Conservation (phyloP, 2,797 vertebrate genomes). For the Prionace glauca region DNA sequence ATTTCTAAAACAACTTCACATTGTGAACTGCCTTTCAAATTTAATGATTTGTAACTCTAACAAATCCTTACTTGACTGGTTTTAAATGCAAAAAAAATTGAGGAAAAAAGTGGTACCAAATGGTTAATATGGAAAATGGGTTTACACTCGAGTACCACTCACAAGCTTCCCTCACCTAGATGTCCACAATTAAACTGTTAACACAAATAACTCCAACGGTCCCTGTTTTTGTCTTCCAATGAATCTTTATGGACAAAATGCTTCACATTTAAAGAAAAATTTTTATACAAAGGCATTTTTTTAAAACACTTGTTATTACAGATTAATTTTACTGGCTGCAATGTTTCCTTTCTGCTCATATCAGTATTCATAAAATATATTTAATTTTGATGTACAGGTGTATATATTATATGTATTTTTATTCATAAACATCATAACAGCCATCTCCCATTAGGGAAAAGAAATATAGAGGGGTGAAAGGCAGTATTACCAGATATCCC, state of each 20-base stretch:
- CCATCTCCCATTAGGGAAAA: neutral
- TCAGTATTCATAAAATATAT: neutral
- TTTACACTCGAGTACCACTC: neutral
- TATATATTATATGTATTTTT: neutral
- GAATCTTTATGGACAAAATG: constrained; percentile 15
- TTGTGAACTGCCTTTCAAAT: neutral
- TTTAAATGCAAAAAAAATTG: neutral
- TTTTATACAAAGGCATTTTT: constrained; percentile 2
- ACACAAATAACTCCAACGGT: constrained; percentile 4
- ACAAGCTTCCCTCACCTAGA: neutral
- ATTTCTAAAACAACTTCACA: neutral
- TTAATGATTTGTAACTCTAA: neutral
- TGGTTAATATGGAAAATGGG: neutral
- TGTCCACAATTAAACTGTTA: neutral
- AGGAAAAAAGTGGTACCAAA: neutral
- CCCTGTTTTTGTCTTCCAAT: neutral
- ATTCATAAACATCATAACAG: constrained; percentile 10
- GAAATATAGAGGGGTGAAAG: neutral
- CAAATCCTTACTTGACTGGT: neutral
- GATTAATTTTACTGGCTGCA: neutral
- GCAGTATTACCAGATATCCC: neutral
- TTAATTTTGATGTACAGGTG: neutral
- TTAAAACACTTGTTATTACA: neutral
- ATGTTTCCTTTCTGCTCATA: neutral
- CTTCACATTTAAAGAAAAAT: neutral